These are phyloP conservation scores for Cheilosia grossa DNA, from an alignment of 2,888 invertebrate species.

Conservation along the genomic window DNA sequence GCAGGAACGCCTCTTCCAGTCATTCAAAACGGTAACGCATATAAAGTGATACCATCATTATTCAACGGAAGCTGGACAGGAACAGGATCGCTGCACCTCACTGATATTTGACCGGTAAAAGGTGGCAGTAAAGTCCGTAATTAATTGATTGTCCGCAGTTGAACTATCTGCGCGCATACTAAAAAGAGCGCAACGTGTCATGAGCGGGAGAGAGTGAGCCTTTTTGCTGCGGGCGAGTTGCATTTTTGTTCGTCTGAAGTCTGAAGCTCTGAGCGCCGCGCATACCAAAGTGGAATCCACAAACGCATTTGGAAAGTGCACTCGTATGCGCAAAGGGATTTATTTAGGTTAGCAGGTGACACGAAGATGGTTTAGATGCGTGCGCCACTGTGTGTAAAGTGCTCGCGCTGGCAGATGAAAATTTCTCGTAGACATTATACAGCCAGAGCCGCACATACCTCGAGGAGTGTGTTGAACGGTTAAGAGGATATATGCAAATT, in stretches of 20 bases:
- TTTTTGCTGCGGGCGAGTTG: constrained; percentile 46
- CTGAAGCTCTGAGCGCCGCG: constrained; percentile 5
- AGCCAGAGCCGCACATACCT: background rate
- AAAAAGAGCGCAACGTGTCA: constrained; percentile 6
- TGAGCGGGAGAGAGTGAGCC: constrained; percentile 27
- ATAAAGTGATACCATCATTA: constrained; percentile 65
- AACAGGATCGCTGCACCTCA: constrained; percentile 39
- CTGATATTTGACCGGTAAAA: constrained; percentile 70
- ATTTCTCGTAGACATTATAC: constrained; percentile 37
- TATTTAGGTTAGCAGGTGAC: constrained; percentile 75
- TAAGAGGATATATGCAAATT: constrained; percentile 64
- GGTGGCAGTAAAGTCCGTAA: constrained; percentile 73
- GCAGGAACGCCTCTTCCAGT: constrained; percentile 18
- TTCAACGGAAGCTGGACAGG: constrained; percentile 64
- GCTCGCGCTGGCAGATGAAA: constrained; percentile 64
- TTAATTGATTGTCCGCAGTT: constrained; percentile 68
- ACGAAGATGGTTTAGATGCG: constrained; percentile 74
- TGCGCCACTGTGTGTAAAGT: constrained; percentile 67
- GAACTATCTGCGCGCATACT: constrained; percentile 70
- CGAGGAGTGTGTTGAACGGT: background rate
- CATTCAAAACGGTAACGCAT: constrained; percentile 63
- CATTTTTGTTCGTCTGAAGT: constrained; percentile 42
- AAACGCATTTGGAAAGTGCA: constrained; percentile 62
- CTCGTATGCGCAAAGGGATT: constrained; percentile 48
- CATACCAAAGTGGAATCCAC: constrained; percentile 63